Base-by-base conservation (phyloP, 92 coral and sea anemone genomes). In the Scolanthus callimorphus region DNA sequence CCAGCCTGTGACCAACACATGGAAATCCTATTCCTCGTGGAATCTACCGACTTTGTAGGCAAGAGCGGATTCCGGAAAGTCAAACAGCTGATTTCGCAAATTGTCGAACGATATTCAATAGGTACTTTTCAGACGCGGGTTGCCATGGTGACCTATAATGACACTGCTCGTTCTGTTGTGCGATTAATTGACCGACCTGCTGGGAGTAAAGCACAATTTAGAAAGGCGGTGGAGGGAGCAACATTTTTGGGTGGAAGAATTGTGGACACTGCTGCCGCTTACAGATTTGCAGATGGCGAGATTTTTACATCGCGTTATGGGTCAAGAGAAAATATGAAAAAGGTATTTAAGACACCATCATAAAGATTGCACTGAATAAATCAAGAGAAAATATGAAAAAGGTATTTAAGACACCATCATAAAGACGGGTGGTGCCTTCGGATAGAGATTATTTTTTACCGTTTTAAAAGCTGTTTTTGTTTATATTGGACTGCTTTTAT, bases 61-160 rank as follows among this genome's bases (percentile, higher is more conserved):
- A 21, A 46, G 52, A 9, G 17, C 23, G 52, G 52, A 4, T 46
- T 46, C 22, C 4, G 6, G 11, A 9, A 19, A 4, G 23, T 46
- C 52, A 46, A 46, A 21, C 12, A 46, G 4, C 17, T 46, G 11
- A 46, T 46, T 4, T 9, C 52, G 6, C 12, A 19, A 46, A 9
- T 46, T 4, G 52, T 46, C 11, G 52, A 46, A 21, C 8, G 17
- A 4, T 46, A 6, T 19, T 9, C 8, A 4, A 19, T 46, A 9
- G 17, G 52, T 21, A 19, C 11, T 10, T 6, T 4, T 9, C 8
- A 9, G 17, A 10, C 22, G 4, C 11, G 4, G 4, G 17, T 46
- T 46, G 52, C 52, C 52, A 46, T 46, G 52, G 52, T 21, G 17
- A 46, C 52, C 17, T 46, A 46, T 21, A 19, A 9, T 46, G 52